Evolutionary conservation across 2,888 invertebrate species (phyloP).

Genomic region (Perizoma flavofasciatum): DNA sequence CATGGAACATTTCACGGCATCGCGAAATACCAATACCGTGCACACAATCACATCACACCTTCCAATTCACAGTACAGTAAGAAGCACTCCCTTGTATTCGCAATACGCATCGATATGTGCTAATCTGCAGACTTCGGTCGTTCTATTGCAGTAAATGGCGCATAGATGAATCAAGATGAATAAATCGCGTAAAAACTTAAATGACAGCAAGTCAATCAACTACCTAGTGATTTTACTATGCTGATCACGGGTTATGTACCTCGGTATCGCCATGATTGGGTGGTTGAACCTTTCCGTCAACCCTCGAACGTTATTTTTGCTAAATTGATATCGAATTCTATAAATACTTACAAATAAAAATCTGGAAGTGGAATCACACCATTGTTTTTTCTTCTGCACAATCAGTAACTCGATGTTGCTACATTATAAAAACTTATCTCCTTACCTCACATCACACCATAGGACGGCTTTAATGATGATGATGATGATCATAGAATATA

Average conservation of each 20-base stretch:
- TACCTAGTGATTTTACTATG: conserved; percentile 55
- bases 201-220: conserved; percentile 76
- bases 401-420: conserved; percentile 74
- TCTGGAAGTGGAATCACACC: conserved; percentile 83
- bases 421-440: conserved; percentile 55
- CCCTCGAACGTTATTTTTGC: conserved; percentile 64
- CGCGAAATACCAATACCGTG: conserved; percentile 51
- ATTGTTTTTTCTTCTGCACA: conserved; percentile 84
- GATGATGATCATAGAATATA: no score
- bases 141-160: conserved; percentile 81
- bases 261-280: conserved; percentile 56
- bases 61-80: conserved; percentile 49
- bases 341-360: conserved; percentile 84
- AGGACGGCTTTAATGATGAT: no score
- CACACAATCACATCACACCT: conserved; percentile 49
- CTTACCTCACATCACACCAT: conserved; percentile 16
- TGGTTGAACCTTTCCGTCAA: conserved; percentile 58
- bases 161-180: conserved; percentile 78
- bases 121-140: conserved; percentile 65
- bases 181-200: conserved; percentile 78
- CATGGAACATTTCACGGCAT: conserved; percentile 55
- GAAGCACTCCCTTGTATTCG: conserved; percentile 54
- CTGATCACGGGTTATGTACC: conserved; percentile 58
- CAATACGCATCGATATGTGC: conserved; percentile 63
- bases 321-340: conserved; percentile 77